Conservation (phyloP, 1,140 invertebrate species). For the Drosophila ambigua region DNA sequence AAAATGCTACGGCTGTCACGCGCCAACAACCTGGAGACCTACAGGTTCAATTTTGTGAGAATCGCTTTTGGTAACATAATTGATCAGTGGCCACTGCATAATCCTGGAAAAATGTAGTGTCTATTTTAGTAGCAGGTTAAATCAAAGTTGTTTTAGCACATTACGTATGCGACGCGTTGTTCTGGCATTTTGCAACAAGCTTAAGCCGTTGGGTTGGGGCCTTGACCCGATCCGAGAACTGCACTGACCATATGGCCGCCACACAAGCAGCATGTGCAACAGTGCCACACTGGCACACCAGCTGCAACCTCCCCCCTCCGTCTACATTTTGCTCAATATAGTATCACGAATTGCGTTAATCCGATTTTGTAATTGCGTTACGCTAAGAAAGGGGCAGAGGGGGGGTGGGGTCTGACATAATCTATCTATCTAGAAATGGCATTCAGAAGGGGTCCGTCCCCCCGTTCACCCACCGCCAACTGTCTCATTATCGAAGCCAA, state of each 20-base stretch:
- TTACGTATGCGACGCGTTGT: conserved; percentile 36
- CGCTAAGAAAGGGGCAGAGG: conserved; percentile 29
- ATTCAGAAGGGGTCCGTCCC: background rate
- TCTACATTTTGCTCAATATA: conserved; percentile 35
- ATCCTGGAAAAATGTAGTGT: conserved; percentile 1
- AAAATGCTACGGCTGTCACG: conserved; percentile 29
- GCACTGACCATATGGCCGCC: conserved; percentile 47
- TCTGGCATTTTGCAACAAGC: conserved; percentile 33
- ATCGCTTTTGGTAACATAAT: conserved; percentile 29
- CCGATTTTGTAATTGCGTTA: conserved; percentile 73
- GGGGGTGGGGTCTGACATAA: conserved; percentile 53
- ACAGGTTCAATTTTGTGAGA: conserved; percentile 53
- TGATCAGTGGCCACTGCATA: conserved; percentile 7
- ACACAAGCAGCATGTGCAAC: no score
- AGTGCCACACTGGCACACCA: conserved; percentile 22
- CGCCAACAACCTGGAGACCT: conserved; percentile 25
- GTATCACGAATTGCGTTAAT: conserved; percentile 54
- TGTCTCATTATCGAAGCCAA: conserved; percentile 17
- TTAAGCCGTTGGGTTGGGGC: conserved; percentile 14
- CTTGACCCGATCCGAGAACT: conserved; percentile 37
- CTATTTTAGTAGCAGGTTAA: background rate
- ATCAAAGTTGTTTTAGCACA: background rate
- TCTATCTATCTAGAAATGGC: conserved; percentile 23
- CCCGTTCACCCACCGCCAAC: background rate
- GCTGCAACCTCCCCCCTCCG: conserved; percentile 9